These are phyloP conservation scores for Hippocampus mohnikei DNA, from an alignment of 2,113 vertebrate species.

Conservation along the genomic window DNA sequence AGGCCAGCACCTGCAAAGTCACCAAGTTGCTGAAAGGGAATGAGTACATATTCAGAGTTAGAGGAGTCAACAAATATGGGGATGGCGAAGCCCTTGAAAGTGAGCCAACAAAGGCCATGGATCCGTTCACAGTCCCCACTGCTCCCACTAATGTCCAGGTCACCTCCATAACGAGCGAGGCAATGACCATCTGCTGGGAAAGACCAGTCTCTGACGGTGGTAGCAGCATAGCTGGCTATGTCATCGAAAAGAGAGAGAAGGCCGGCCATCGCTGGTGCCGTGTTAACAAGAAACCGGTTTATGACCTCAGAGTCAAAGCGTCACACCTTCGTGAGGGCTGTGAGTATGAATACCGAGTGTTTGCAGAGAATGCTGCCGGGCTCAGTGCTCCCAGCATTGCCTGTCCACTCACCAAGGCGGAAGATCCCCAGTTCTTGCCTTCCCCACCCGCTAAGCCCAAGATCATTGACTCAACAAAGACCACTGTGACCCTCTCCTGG, in stretches of 20 bases:
- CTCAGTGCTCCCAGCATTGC: slow-evolving; percentile 86
- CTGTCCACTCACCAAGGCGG: slow-evolving; percentile 84
- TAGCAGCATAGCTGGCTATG: slow-evolving; percentile 87
- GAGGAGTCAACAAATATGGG: slow-evolving; percentile 93
- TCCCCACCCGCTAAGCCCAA: slow-evolving; percentile 91
- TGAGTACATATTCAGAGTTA: slow-evolving; percentile 96
- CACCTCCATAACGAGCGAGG: slow-evolving; percentile 87
- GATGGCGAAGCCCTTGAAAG: slow-evolving; percentile 91
- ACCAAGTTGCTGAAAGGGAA: slow-evolving; percentile 94
- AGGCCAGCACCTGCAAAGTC: slow-evolving; percentile 92
- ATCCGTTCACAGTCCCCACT: slow-evolving; percentile 88
- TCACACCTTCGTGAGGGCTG: slow-evolving; percentile 85
- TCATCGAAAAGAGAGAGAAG: slow-evolving; percentile 95
- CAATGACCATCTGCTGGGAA: slow-evolving; percentile 96
- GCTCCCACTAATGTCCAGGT: slow-evolving; percentile 89
- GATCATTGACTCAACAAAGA: slow-evolving; percentile 87
- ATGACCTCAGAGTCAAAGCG: slow-evolving; percentile 95
- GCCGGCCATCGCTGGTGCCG: slow-evolving; percentile 91
- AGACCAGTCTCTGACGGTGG: slow-evolving; percentile 93
- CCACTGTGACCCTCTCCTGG: slow-evolving; percentile 84
- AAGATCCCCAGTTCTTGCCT: slow-evolving; percentile 92
- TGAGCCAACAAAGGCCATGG: slow-evolving; percentile 81
- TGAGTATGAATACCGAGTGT: slow-evolving; percentile 95
- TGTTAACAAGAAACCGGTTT: slow-evolving; percentile 97
- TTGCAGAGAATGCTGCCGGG: slow-evolving; percentile 94